A percentile compares a stretch with the other conserved stretches of the same genome.
Conservation (phyloP, 2,888 invertebrate genomes). For the Rotaria socialis region DNA sequence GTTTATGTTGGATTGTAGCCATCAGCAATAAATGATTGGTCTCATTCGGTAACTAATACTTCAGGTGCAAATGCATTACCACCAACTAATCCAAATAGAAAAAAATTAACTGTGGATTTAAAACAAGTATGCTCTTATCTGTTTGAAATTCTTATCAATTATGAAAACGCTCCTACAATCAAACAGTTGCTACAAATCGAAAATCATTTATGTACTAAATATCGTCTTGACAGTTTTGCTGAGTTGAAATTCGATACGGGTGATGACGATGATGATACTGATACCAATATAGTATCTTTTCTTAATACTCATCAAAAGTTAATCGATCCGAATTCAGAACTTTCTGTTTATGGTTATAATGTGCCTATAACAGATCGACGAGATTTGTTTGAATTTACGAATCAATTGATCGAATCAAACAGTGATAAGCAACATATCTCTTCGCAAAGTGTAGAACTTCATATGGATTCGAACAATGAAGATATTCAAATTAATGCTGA, state of each 20-base stretch:
- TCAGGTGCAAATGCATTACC: neutral
- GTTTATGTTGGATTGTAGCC: neutral
- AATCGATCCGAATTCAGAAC: neutral
- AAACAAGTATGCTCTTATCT: neutral
- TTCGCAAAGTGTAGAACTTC: neutral
- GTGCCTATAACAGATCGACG: neutral
- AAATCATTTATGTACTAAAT: neutral
- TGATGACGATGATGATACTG: neutral
- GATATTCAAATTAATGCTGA: neutral
- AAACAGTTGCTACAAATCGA: neutral
- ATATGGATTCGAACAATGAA: neutral
- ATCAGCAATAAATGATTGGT: neutral
- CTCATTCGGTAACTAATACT: neutral
- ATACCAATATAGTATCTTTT: neutral
- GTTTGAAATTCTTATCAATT: neutral
- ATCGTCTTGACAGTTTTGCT: neutral
- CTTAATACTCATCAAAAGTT: neutral
- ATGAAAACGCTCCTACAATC: neutral
- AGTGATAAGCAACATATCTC: neutral
- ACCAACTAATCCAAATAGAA: neutral
- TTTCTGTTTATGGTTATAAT: neutral
- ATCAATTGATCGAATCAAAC: neutral
- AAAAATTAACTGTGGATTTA: neutral
- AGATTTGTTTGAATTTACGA: neutral
- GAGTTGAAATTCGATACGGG: neutral